Evolutionary conservation across 2,797 vertebrate genomes (phyloP), one percentile per base, ranked within the genome.

Genomic region (Anguilla pacifica): DNA sequence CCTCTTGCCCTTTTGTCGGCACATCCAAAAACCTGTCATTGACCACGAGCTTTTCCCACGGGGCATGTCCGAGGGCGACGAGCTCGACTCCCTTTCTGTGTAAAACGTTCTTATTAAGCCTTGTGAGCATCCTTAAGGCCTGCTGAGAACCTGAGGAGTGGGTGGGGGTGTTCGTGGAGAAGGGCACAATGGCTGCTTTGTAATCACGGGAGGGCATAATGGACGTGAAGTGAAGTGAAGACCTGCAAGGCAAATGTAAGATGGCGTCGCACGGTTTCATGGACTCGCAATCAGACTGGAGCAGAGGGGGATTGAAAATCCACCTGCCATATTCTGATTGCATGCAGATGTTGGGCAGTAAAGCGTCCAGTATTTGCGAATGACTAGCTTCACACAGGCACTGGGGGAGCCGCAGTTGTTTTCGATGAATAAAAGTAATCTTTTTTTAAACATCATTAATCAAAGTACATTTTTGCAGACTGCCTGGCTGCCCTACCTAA

Each of bases 111-210:
- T 77, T 90, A 86, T 72, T 90, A 90, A 90, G 64, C 39, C 88
- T 81, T 90, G 91, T 90, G 22, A 88, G 83, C 64, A 91, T 57
- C 90, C 87, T 90, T 49, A 88, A 86, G 59, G 83, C 28, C 4
- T 86, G 85, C 59, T 91, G 51, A 90, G 92, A 92, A 91, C 88
- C 89, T 86, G 70, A 84, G 59, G 93, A 92, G 94, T 91, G 91
- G 93, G 83, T 46, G 74, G 25, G 81, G 82, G 31, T 82, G 61
- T 89, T 90, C 86, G 67, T 79, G 79, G 22, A 85, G 61, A 35
- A 39, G 61, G 19, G 88, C 92, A 95, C 94, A 95, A 93, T 79
- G 82, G 91, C 85, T 55, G 89, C 92, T 90, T 94, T 95, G 95
- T 95, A 92, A 87, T 25, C 64, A 83, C 19, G 22, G 82, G 28